Base-by-base conservation (phyloP, 2,888 invertebrate species). In the Heliconius hortense region DNA sequence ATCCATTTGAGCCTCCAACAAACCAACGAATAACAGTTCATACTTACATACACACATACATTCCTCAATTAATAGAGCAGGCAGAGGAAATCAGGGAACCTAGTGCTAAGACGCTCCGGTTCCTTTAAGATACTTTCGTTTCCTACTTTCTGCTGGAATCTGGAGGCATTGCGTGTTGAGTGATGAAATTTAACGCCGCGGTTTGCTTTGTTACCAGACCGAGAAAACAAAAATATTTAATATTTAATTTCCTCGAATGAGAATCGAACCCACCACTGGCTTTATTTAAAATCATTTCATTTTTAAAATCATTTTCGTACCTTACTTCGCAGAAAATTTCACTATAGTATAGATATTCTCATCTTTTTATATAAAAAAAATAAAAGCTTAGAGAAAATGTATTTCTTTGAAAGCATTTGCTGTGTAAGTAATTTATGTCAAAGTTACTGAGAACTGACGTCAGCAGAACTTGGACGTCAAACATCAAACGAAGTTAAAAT, bases 331-430 rank as follows among this genome's bases (percentile, higher is more conserved):
- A 31, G 21, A 10, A 11, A 24, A 59, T 4, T 2, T 26, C 5
- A 63, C 4, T 35, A 62, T 7, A 63, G 21, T 1, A 26, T 26
- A 28, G 48, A 48, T 68, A 21, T 68, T 28, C 0, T 10, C 10
- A 21, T 28, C 1, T 26, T 67, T 8, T 43, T 21, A 43, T 13
- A 18, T 10, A 5, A 28, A 28, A 53, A 53, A 68, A 68, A 31
- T 18, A 21, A 48, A 68, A 68, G 10, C 67, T 68, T 68, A 7
- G 24, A 31, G 39, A 56, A 53, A 53, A 21, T n/a, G 31, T 56
- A 53, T 31, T 53, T n/a, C 53, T 69, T 69, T 69, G 31, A 53
- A 69, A 53, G 53, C 28, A 53, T 53, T 69, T 69, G 68, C 53
- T 28, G n/a, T 31, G 53, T 69, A 53, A 69, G 68, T 69, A 56